phyloP scores from a whole-genome alignment of 2,113 vertebrate genomes.

The Gulo gulo region DNA sequence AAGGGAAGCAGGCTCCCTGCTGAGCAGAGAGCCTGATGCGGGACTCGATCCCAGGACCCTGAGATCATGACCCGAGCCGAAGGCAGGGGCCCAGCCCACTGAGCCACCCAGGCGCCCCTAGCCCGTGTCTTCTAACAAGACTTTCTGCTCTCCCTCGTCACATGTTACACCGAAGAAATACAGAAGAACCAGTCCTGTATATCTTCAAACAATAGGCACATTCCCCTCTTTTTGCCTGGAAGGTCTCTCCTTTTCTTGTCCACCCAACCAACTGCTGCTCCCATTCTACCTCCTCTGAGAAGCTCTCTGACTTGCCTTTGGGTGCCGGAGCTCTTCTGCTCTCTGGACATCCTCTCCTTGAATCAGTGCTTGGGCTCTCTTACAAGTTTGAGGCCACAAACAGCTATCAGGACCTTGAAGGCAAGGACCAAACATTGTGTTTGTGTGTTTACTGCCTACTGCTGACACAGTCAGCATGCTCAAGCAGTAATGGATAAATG shows the following conservation, averaged over 20 bases:
- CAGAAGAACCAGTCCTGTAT: too few species aligned
- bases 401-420: not conserved
- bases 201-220: fast-evolving
- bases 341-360: not conserved
- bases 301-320: not conserved
- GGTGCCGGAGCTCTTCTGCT: not conserved
- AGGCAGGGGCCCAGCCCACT: too few species aligned
- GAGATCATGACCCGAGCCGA: too few species aligned
- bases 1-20: too few species aligned
- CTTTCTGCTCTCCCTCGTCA: not conserved
- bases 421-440: not conserved
- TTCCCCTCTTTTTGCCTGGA: not conserved
- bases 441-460: not conserved
- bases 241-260: not conserved
- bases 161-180: not conserved
- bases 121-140: fast-evolving
- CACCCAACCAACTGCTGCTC: not conserved
- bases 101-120: too few species aligned
- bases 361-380: not conserved
- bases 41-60: too few species aligned
- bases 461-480: not conserved
- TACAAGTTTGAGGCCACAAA: not conserved
- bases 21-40: too few species aligned
- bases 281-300: not conserved
- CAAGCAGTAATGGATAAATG: not conserved